A percentile compares a stretch with the other conserved stretches of the same genome.
Evolutionary conservation across 23 tunicate species (phyloP).

Genomic region (Botrylloides violaceus): DNA sequence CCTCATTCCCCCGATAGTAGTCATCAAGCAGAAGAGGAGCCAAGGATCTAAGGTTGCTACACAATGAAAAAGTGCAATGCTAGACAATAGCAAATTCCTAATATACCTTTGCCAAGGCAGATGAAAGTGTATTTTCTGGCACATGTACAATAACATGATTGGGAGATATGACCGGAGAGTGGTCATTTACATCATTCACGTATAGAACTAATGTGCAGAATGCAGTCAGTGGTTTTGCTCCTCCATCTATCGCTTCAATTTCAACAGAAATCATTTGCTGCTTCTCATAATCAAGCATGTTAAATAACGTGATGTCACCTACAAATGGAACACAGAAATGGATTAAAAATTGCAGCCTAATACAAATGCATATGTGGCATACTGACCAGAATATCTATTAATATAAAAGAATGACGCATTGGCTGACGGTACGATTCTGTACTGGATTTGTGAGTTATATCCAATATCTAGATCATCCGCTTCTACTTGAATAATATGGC

Average conservation of each 20-base stretch:
- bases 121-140: conserved; percentile 27
- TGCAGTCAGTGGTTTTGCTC: conserved; percentile 23
- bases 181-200: conserved; percentile 61
- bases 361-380: not conserved
- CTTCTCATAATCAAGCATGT: conserved; percentile 39
- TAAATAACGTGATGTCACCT: conserved; percentile 3
- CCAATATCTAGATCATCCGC: conserved; percentile 59
- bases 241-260: conserved; percentile 52
- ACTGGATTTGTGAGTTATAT: conserved; percentile 30
- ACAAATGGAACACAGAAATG: not conserved
- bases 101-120: conserved; percentile 1
- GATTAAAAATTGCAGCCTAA: not conserved
- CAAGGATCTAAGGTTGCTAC: no score
- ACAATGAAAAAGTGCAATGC: no score
- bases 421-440: conserved; percentile 27
- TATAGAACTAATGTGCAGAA: conserved; percentile 21
- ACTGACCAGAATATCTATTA: conserved; percentile 21
- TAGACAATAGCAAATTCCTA: no score
- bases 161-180: conserved; percentile 44
- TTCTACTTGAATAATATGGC: conserved; percentile 4
- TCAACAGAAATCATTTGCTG: conserved; percentile 1
- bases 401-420: conserved; percentile 24
- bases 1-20: no score
- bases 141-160: conserved; percentile 30
- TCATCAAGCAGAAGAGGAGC: no score